Base-by-base conservation (phyloP, 2,113 vertebrate genomes). In the Prunella himalayana region DNA sequence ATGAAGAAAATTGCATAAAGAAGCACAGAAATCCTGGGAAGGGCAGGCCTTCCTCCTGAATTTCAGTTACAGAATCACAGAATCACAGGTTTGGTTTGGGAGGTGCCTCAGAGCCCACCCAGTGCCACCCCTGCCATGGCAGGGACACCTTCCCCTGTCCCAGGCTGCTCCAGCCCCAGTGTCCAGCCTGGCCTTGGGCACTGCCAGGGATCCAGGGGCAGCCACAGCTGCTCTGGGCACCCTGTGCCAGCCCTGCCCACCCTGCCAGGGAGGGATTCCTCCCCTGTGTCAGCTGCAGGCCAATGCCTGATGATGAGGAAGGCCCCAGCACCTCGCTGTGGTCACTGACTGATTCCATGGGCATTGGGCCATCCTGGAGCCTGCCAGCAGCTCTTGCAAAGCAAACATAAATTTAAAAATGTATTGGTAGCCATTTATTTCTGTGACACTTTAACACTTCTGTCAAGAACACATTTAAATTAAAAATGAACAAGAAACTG, bases 391-490 rank as follows among this genome's bases (percentile, higher is more conserved):
- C 1, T 57, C 80, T 18, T 42, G 84, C 51, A 75, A 54, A 90
- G 76, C 76, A 94, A 90, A 94, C 60, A 75, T 15, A 75, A 66
- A 93, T 86, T 90, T 51, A 45, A 83, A 81, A 93, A 65, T 49
- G 50, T 15, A 73, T 27, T 33, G 13, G 60, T 23, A 56, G 91
- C 71, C 56, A 88, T 92, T 94, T 78, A 94, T 93, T 95, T 72
- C 76, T 35, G 1, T 86, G 93, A 86, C 90, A 90, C 85, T 88
- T 77, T 81, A 90, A 86, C 90, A 78, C 65, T 77, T 79, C 68
- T 94, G 68, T 94, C 86, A 83, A 61, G 82, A 35, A 44, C 69
- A 22, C 31, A 65, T 88, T 90, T 82, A 70, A 91, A 95, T 90
- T 90, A 93, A 96, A 89, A 95, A 93, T 81, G 54, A 95, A 25